Conservation (phyloP, 2,113 vertebrate species). For the Cairina moschata region DNA sequence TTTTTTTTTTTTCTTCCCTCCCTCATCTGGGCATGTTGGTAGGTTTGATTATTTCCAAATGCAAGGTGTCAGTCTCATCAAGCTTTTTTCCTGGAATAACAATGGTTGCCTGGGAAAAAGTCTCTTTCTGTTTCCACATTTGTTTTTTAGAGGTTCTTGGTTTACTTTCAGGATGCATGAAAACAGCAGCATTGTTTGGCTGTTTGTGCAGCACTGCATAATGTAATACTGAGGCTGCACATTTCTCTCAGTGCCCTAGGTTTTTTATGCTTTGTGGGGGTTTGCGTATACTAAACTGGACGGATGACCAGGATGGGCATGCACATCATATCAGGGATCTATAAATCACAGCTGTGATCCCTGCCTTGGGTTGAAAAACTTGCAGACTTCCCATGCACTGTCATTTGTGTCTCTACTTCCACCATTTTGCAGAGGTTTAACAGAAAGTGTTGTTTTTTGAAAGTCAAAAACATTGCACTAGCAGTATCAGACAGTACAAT, state of each 20-base stretch:
- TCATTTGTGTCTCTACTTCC: background rate
- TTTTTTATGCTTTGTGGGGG: rapidly evolving
- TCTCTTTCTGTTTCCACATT: background rate
- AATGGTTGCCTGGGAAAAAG: background rate
- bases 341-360: background rate
- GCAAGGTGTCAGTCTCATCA: background rate
- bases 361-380: background rate
- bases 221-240: background rate
- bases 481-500: background rate
- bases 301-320: background rate
- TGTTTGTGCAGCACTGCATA: background rate
- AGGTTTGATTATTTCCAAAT: background rate
- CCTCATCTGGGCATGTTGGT: too few species aligned
- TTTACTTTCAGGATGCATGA: background rate
- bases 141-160: background rate
- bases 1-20: too few species aligned
- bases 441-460: background rate
- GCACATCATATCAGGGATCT: background rate
- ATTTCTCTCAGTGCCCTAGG: rapidly evolving
- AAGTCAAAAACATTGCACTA: background rate
- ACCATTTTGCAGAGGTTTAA: background rate
- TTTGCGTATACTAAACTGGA: rapidly evolving
- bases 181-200: background rate
- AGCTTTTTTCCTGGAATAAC: background rate
- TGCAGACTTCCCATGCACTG: background rate